Conservation (phyloP, 2,113 vertebrate genomes). For the Engystomops pustulosus region DNA sequence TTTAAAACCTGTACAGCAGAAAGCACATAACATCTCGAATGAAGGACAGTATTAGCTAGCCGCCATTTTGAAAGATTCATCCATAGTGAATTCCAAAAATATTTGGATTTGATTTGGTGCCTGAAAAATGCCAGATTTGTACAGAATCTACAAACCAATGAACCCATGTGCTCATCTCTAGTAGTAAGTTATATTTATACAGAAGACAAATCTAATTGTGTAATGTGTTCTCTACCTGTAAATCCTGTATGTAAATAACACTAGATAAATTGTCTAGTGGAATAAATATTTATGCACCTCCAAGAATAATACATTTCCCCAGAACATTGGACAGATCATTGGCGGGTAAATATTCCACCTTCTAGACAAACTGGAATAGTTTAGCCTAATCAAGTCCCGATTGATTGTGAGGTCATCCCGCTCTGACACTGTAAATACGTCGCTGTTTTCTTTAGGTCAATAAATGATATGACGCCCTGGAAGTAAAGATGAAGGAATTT, state of each 20-base stretch:
- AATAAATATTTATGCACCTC: neutral
- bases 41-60: too few relatives aligned
- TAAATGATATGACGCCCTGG: slow-evolving; percentile 32
- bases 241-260: slow-evolving; percentile 16
- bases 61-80: too few relatives aligned
- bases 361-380: slow-evolving; percentile 42
- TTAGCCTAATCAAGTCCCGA: slow-evolving; percentile 30
- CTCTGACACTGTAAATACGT: slow-evolving; percentile 26
- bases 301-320: slow-evolving; percentile 24
- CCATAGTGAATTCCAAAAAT: too few relatives aligned
- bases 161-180: too few relatives aligned
- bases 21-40: too few relatives aligned
- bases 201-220: neutral
- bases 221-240: neutral
- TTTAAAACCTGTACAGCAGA: too few relatives aligned
- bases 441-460: slow-evolving; percentile 25
- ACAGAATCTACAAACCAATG: too few relatives aligned
- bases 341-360: slow-evolving; percentile 49
- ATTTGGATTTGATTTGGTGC: too few relatives aligned
- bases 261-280: slow-evolving; percentile 25
- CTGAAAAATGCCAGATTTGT: too few relatives aligned
- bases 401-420: slow-evolving; percentile 37
- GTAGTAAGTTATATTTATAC: neutral
- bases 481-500: slow-evolving; percentile 33
- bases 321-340: neutral